Base-by-base conservation (phyloP, 2,797 vertebrate species). In the Neopelma chrysocephalum region DNA sequence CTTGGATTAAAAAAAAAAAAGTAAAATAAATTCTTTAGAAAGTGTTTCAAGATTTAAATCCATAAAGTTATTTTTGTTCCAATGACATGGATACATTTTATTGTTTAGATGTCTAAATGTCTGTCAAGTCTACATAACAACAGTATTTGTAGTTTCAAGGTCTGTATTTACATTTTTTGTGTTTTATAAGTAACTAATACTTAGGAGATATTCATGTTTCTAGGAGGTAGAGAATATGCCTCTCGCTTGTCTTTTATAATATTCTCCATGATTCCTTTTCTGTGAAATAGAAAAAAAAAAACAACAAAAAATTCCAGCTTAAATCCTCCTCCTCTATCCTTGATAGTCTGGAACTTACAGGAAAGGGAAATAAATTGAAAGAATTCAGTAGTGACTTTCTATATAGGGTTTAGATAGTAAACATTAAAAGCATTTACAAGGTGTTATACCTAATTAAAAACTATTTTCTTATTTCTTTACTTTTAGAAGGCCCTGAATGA, bases 351-450 rank as follows among this genome's bases (percentile, higher is more conserved):
- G 54, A 85, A 58, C 11, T 69, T 66, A 18, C 1, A 71, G 5
- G 14, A 79, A 69, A 84, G 22, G 11, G 15, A 20, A 58, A 71
- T 40, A 58, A n/a, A 21, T 0, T 5, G 32, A 34, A 19, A 62
- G 1, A 75, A 62, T 56, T 71, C 22, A 21, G 50, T 32, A 34
- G 4, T 48, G 7, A 38, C 4, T 56, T 72, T 50, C 34, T 9
- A 7, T 20, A 3, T 48, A 23, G 8, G 1, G 42, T 75, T 68
- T 42, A 61, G 27, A 18, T 20, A 25, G 12, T 34, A 75, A 86
- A 25, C 0, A 3, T 47, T 48, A 53, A 71, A 77, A 73, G 10
- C 0, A 29, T 45, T 81, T 53, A 15, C 4, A 25, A 22, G 9
- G 4, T 65, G 29, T 36, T 85, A 36, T 31, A 42, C 9, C 9